phyloP scores from a whole-genome alignment of 1,140 invertebrate genomes.

The Drosophila lacteicornis region DNA sequence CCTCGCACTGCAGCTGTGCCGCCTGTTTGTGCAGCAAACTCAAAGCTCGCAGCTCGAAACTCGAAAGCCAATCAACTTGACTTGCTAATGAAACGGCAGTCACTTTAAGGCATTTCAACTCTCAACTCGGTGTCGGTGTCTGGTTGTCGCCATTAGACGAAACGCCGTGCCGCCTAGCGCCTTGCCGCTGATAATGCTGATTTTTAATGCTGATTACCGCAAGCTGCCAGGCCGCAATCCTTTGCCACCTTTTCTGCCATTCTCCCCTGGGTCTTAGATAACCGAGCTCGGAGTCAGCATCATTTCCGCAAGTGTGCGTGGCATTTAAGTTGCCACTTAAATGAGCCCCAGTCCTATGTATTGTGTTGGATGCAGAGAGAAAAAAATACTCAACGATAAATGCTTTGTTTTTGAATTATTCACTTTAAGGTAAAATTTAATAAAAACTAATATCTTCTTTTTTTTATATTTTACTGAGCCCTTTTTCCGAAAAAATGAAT shows the following conservation, averaged over 20 bases:
- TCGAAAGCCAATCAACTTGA: conserved; percentile 76
- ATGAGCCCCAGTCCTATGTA: conserved; percentile 24
- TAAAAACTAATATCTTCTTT: too few species aligned
- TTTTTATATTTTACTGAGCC: too few species aligned
- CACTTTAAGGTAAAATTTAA: too few species aligned
- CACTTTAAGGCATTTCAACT: conserved; percentile 64
- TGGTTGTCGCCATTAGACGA: conserved; percentile 55
- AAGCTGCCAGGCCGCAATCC: conserved; percentile 49
- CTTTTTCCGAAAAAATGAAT: too few species aligned
- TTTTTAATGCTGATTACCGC: conserved; percentile 65
- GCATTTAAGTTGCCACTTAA: conserved; percentile 66
- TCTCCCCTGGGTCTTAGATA: conserved; percentile 24
- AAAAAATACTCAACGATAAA: background rate
- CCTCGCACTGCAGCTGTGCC: conserved; percentile 5
- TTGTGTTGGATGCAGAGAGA: conserved; percentile 17
- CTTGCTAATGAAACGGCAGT: conserved; percentile 71
- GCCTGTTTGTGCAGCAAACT: conserved; percentile 45
- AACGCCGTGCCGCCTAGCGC: conserved; percentile 2
- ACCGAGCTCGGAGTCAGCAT: conserved; percentile 45
- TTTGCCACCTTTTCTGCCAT: conserved; percentile 38
- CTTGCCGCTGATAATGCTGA: conserved; percentile 56
- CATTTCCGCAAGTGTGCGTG: conserved; percentile 68
- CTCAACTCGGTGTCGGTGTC: conserved; percentile 30
- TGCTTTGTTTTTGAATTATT: too few species aligned
- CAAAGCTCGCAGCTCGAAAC: background rate